Evolutionary conservation across 2,888 invertebrate species (phyloP).

Genomic region (Lymantria dispar): DNA sequence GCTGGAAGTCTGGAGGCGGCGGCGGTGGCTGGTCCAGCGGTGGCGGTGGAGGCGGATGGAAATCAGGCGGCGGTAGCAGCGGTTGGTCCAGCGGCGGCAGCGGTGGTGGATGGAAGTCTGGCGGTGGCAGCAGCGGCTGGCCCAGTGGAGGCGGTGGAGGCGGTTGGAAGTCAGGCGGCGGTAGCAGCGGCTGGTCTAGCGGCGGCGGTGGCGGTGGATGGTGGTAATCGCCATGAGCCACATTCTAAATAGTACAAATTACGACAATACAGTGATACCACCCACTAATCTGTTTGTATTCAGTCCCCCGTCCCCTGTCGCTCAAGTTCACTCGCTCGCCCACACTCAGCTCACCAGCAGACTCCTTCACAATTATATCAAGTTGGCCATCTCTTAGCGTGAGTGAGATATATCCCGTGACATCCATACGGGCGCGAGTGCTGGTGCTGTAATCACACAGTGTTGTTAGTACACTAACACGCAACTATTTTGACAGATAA

Average conservation of each 20-base stretch:
- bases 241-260: constrained; percentile 41
- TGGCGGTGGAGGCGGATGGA: constrained; percentile 42
- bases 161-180: constrained; percentile 16
- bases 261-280: constrained; percentile 62
- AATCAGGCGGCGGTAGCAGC: constrained; percentile 41
- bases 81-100: constrained; percentile 29
- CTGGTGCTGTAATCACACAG: too few relatives aligned
- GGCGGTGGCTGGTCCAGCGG: constrained; percentile 31
- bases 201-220: constrained; percentile 44
- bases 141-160: constrained; percentile 22
- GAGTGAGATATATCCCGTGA: too few relatives aligned
- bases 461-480: too few relatives aligned
- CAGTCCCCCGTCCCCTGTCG: neutral
- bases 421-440: too few relatives aligned
- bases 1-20: constrained; percentile 31
- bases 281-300: constrained; percentile 28
- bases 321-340: too few relatives aligned
- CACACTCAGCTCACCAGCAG: too few relatives aligned
- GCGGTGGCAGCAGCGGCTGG: constrained; percentile 34
- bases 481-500: too few relatives aligned
- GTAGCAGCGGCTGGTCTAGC: constrained; percentile 31
- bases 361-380: too few relatives aligned
- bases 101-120: constrained; percentile 30
- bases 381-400: too few relatives aligned
- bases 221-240: constrained; percentile 53